Conservation (phyloP, 2,113 vertebrate species). For the Motacilla tschutschensis region DNA sequence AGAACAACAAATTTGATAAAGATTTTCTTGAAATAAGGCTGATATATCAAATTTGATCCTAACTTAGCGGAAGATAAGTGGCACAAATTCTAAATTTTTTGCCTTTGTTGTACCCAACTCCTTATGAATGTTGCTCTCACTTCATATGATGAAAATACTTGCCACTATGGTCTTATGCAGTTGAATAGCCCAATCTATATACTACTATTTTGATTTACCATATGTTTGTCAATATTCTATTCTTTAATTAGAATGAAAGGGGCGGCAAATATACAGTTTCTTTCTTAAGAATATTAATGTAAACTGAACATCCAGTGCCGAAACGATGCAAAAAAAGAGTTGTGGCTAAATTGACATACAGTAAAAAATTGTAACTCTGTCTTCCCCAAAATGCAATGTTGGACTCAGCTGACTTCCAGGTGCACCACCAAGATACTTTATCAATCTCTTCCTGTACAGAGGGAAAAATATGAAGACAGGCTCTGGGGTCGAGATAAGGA, state of each 20-base stretch:
- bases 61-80: neutral
- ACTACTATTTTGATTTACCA: neutral
- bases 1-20: neutral
- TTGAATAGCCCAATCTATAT: neutral
- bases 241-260: neutral
- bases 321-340: neutral
- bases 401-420: neutral
- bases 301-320: neutral
- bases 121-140: neutral
- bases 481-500: neutral
- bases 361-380: neutral
- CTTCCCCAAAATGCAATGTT: neutral
- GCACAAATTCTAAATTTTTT: neutral
- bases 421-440: neutral
- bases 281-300: neutral
- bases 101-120: neutral
- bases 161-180: fast-evolving
- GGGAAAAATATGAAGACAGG: neutral
- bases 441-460: neutral
- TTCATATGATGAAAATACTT: neutral
- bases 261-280: neutral
- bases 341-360: neutral
- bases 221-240: neutral
- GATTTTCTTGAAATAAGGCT: neutral
- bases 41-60: neutral